These are phyloP conservation scores for Alosa alosa DNA, from an alignment of 2,113 vertebrate species.

Conservation along the genomic window DNA sequence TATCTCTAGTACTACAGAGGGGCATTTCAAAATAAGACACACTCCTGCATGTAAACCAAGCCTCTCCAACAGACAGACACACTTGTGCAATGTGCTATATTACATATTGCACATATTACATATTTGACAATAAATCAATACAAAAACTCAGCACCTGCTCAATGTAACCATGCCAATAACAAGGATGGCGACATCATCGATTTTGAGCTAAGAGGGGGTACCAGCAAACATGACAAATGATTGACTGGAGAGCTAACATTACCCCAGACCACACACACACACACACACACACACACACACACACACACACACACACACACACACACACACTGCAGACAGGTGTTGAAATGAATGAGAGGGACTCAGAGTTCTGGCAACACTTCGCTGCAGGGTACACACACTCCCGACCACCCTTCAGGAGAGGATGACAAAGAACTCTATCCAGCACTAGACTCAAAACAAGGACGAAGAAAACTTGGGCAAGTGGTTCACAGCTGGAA, in stretches of 20 bases:
- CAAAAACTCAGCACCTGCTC: neutral
- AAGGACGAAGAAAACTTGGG: neutral
- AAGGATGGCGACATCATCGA: neutral
- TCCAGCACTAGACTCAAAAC: neutral
- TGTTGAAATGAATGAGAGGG: neutral
- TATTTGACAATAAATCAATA: neutral
- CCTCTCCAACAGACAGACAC: too few species aligned
- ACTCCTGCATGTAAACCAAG: too few species aligned
- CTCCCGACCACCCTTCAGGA: neutral
- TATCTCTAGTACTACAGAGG: too few species aligned
- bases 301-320: neutral
- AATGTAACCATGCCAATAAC: neutral
- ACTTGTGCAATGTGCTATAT: too few species aligned
- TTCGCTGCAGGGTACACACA: neutral
- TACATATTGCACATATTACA: too few species aligned
- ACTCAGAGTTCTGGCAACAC: neutral
- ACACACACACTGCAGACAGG: neutral
- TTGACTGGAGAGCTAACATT: neutral
- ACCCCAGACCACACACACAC: neutral
- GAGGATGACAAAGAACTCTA: neutral
- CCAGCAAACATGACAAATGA: neutral
- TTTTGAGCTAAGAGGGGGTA: neutral
- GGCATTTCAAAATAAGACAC: too few species aligned
- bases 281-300: neutral
- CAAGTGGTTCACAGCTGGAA: neutral